phyloP scores from a whole-genome alignment of 2,888 invertebrate species.

The Stomorhina lunata region DNA sequence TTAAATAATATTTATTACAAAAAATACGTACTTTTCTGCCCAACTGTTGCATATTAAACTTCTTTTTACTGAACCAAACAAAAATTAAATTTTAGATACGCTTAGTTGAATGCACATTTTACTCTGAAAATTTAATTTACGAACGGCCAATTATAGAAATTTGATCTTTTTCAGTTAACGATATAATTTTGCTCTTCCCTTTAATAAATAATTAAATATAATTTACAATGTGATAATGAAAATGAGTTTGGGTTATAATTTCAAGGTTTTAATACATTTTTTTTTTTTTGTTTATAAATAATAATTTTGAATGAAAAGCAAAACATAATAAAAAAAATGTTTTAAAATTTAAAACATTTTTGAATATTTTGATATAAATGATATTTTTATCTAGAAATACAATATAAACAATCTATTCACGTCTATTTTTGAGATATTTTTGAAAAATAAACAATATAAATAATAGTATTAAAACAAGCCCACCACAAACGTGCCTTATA shows the following conservation, averaged over 20 bases:
- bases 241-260: neutral
- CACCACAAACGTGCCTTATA: neutral
- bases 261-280: slow-evolving; percentile 35
- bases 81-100: too few relatives aligned
- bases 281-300: too few relatives aligned
- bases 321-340: neutral
- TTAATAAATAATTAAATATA: neutral
- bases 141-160: too few relatives aligned
- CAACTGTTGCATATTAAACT: too few relatives aligned
- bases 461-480: neutral
- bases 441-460: neutral
- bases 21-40: too few relatives aligned
- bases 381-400: neutral
- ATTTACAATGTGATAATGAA: slow-evolving; percentile 38
- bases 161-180: neutral
- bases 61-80: too few relatives aligned
- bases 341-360: too few relatives aligned
- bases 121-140: too few relatives aligned
- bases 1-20: too few relatives aligned
- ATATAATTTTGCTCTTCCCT: too few relatives aligned
- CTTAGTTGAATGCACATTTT: too few relatives aligned
- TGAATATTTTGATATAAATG: neutral
- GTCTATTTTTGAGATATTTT: neutral
- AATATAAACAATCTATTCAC: neutral
- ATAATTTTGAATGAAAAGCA: neutral